Percentiles rank a stretch among this genome's conserved stretches.
phyloP scores from a whole-genome alignment of 2,797 vertebrate species.

The Myotis findleyi region DNA sequence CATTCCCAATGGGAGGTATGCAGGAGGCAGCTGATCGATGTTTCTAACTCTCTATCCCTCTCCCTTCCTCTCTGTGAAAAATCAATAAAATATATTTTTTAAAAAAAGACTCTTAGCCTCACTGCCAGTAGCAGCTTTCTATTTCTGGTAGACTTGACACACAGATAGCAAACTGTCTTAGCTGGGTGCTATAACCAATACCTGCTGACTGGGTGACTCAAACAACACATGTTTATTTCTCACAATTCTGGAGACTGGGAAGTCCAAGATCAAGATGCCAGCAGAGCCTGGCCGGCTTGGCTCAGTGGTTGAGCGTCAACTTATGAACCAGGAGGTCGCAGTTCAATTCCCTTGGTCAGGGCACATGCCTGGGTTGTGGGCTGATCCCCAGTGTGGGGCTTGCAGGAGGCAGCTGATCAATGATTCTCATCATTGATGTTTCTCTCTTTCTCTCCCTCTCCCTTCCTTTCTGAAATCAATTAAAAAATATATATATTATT shows the following conservation, averaged over 20 bases:
- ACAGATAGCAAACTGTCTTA: not conserved
- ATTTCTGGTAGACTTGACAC: not conserved
- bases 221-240: not conserved
- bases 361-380: not conserved
- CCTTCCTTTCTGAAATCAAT: too few species aligned
- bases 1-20: too few species aligned
- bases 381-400: not conserved
- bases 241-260: not conserved
- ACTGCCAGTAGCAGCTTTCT: not conserved
- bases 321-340: not conserved
- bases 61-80: too few species aligned
- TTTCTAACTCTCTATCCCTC: too few species aligned
- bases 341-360: not conserved
- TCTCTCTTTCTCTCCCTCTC: too few species aligned
- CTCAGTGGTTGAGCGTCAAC: not conserved
- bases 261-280: not conserved
- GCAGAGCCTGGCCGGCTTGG: not conserved
- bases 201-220: accelerated
- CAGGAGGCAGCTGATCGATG: too few species aligned
- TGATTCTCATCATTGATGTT: too few species aligned
- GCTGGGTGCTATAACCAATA: not conserved
- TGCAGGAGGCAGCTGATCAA: not conserved
- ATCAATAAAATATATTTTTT: not conserved
- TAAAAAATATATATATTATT: too few species aligned
- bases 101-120: not conserved